Evolutionary conservation across 2,113 vertebrate genomes (phyloP), one percentile per base, ranked within the genome.

Genomic region (Phyllostomus hastatus): DNA sequence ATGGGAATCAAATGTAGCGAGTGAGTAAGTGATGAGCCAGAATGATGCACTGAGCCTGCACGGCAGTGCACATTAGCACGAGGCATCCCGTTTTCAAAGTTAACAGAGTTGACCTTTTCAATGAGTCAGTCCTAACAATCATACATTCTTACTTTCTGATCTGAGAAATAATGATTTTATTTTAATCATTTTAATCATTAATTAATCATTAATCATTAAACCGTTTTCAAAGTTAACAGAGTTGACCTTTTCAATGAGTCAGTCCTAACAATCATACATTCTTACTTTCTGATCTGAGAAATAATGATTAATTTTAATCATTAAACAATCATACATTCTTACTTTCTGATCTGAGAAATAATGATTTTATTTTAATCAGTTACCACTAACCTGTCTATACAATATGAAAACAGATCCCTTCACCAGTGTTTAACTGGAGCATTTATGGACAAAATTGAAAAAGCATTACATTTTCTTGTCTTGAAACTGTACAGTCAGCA

Each of bases 401-500:
- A 41, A 46, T 41, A 57, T 41, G 33, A 95, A 87, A 93, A 76
- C 0, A 76, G 43, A 80, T 48, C 50, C 12, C 22, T 38, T 86
- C 7, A 66, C 10, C 10, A 69, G 26, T 59, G 54, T 70, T 82
- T 90, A 48, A 50, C 33, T 19, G 41, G 28, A 73, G 10, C 2
- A 75, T 35, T 95, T 82, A 82, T 17, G 24, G 6, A 35, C 5
- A 6, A 31, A 79, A 75, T 57, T 31, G 54, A 46, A 94, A 94
- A 93, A 22, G 7, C 10, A 93, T 48, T 78, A 57, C 52, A 80
- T 94, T 52, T 93, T 46, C n/a, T 93, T 91, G 43, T 86, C 57
- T 91, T 86, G 64, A 95, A 95, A 93, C 90, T 38, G 16, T 10
- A 94, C 0, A 90, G 83, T 95, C 90, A 76, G 66, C 83, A 95